phyloP scores from a whole-genome alignment of 2,888 invertebrate species.

The Patella depressa region DNA sequence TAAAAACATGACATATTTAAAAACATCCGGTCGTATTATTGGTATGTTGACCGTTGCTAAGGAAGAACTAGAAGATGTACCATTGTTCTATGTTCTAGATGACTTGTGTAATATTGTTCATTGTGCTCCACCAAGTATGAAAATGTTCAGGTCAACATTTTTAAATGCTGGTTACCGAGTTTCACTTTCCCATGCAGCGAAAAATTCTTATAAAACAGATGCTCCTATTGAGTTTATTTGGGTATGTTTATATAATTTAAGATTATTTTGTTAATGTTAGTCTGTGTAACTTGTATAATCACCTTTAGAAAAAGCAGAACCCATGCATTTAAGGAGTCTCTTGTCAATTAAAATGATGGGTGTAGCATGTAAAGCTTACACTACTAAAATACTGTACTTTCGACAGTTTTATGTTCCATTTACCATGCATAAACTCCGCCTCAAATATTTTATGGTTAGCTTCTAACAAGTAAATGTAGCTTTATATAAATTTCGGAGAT shows the following conservation, averaged over 20 bases:
- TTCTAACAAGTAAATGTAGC: too few species aligned
- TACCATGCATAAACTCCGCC: too few species aligned
- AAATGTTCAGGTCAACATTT: constrained; percentile 79
- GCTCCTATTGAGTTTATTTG: constrained; percentile 89
- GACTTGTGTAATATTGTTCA: constrained; percentile 83
- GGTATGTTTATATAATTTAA: constrained; percentile 74
- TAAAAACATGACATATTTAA: constrained; percentile 73
- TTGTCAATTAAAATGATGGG: too few species aligned
- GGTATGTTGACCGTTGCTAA: constrained; percentile 81
- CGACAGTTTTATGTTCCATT: too few species aligned
- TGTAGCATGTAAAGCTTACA: too few species aligned
- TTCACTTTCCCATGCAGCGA: constrained; percentile 91
- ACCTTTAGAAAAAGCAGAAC: too few species aligned
- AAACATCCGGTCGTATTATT: constrained; percentile 79
- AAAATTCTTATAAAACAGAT: constrained; percentile 90
- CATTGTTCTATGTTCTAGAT: constrained; percentile 89
- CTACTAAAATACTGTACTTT: too few species aligned
- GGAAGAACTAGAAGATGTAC: constrained; percentile 84
- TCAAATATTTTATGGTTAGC: too few species aligned
- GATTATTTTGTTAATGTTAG: constrained; percentile 8
- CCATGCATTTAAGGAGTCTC: too few species aligned
- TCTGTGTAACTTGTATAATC: too few species aligned
- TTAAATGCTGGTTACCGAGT: constrained; percentile 83
- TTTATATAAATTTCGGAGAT: too few species aligned
- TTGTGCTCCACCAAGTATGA: constrained; percentile 60